phyloP scores from a whole-genome alignment of 1,140 invertebrate genomes.

The Papilio helenus region DNA sequence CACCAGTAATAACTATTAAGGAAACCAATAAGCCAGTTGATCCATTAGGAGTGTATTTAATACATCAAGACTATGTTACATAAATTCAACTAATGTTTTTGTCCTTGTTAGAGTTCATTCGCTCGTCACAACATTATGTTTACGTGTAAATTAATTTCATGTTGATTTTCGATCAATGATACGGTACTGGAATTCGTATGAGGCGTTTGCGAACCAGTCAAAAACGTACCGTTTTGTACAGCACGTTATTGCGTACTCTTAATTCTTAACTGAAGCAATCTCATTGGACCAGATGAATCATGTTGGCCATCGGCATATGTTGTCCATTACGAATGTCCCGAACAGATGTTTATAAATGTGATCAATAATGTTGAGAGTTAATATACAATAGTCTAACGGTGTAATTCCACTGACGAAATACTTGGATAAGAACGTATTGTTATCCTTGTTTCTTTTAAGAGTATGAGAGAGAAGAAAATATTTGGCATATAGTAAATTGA shows the following conservation, averaged over 20 bases:
- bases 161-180: background rate
- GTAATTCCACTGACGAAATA: background rate
- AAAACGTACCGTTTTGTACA: background rate
- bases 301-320: background rate
- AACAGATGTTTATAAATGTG: conserved; percentile 15
- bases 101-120: background rate
- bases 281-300: background rate
- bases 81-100: background rate
- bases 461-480: background rate
- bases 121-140: background rate
- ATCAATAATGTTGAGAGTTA: conserved; percentile 7
- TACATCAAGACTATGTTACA: background rate
- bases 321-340: background rate
- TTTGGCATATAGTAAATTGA: background rate
- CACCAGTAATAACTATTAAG: conserved; percentile 10
- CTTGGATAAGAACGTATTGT: background rate
- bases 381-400: background rate
- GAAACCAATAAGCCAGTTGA: conserved; percentile 21
- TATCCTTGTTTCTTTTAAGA: background rate
- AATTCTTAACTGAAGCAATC: background rate
- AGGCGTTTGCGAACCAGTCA: background rate
- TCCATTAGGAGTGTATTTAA: background rate
- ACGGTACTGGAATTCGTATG: background rate
- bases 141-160: background rate
- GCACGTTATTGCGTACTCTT: background rate